phyloP scores from a whole-genome alignment of 2,113 vertebrate genomes.

The Cyprinodon variegatus region DNA sequence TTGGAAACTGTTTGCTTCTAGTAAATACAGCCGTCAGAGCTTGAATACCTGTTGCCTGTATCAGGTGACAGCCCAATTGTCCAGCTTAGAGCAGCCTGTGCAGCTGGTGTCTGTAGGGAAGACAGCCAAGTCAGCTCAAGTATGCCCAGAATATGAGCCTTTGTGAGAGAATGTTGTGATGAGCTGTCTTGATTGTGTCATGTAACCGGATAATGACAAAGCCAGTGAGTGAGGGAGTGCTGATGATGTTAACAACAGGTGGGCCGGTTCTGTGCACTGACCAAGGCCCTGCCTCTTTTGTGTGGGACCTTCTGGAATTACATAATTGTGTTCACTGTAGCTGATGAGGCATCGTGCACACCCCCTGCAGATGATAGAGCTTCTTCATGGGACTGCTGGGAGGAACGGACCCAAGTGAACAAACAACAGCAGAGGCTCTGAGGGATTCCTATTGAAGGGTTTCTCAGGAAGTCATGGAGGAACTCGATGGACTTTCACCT shows the following conservation, averaged over 20 bases:
- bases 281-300: constrained; percentile 17
- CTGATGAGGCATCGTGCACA: constrained; percentile 16
- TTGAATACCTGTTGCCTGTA: constrained; percentile 22
- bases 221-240: background rate
- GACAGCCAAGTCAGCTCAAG: background rate
- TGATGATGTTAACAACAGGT: constrained; percentile 38
- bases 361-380: constrained; percentile 3
- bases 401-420: background rate
- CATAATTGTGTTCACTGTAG: constrained; percentile 24
- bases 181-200: constrained; percentile 8
- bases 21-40: constrained; percentile 10
- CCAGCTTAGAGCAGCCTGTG: constrained; percentile 2
- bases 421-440: background rate
- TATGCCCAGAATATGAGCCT: background rate
- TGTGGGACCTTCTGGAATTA: constrained; percentile 61
- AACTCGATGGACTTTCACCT: constrained; percentile 23
- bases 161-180: too few species aligned
- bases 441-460: background rate
- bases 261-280: constrained; percentile 25
- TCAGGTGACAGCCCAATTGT: constrained; percentile 59
- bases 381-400: background rate
- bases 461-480: constrained; percentile 38
- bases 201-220: background rate
- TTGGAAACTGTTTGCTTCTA: constrained; percentile 28
- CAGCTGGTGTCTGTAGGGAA: constrained; percentile 37